Evolutionary conservation across 2,888 invertebrate genomes (phyloP), one percentile per base, ranked within the genome.

Genomic region (Onthophagus sagittarius): DNA sequence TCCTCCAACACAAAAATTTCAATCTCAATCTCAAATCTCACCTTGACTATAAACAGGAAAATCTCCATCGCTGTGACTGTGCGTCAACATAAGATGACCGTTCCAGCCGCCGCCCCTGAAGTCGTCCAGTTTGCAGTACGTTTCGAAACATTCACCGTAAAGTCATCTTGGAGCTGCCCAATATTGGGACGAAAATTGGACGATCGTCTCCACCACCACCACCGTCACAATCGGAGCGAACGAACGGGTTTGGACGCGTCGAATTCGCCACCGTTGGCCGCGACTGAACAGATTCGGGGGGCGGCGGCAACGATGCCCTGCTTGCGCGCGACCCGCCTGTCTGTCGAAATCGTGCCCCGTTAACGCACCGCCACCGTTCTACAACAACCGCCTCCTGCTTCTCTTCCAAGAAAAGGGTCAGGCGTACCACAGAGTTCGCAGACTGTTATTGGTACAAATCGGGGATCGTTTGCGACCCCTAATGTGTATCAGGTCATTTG

Each of bases 31-130:
- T 53, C 39, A 53, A 53, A 53, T 73, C 79, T 83, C 88, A 94
- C 93, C 93, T 92, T 90, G 90, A 80, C 90, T 88, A 86, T 93
- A 93, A 86, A 93, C 90, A 82, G 94, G 94, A 87, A 94, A 94
- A 86, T 94, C 94, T 83, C 94, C 93, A 84, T 94, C 94, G 85
- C 94, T 94, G 86, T 93, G 92, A 85, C 94, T 94, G 87, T 94
- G 94, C 79, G 93, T 94, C 84, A 94, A 88, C 91, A 94, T 93
- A 84, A 79, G 79, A 80, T 79, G 78, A 77, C 77, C 79, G 77
- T 77, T 76, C 77, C 77, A 77, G 72, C 75, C 71, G 15, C 75
- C 72, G 71, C 71, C 72, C 69, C 70, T 67, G 13, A 71, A 62
- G 91, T 90, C 85, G 89, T 90, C 83, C 82, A 81, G 76, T 69